Evolutionary conservation across 2,797 vertebrate species (phyloP).

Genomic region (Kryptopterus vitreolus): DNA sequence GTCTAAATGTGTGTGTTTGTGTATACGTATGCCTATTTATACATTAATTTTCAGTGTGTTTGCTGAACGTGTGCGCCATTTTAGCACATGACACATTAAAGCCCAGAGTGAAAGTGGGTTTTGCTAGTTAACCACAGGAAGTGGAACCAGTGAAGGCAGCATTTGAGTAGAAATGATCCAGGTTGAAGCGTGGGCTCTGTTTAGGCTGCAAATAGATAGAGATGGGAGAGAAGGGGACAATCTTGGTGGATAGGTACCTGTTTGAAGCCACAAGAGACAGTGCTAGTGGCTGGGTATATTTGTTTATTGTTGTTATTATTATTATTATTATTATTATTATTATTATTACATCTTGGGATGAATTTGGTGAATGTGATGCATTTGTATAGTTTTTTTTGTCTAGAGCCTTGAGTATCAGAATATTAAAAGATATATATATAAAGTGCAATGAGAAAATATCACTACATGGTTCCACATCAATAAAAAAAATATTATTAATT

Average conservation of each 20-base stretch:
- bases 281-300: too few relatives aligned
- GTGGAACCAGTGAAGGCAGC: conserved; percentile 11
- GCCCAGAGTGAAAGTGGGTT: conserved; percentile 22
- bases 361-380: neutral
- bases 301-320: too few relatives aligned
- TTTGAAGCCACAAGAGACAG: neutral
- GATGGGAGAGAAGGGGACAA: neutral
- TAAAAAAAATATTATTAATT: too few relatives aligned
- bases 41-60: conserved; percentile 30
- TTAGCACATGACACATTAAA: conserved; percentile 31
- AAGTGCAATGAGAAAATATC: too few relatives aligned
- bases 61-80: conserved; percentile 19
- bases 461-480: too few relatives aligned
- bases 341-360: neutral
- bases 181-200: neutral
- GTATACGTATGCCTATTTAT: conserved; percentile 18
- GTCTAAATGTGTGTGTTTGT: conserved; percentile 12
- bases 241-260: neutral
- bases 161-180: neutral
- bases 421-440: too few relatives aligned
- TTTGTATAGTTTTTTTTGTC: neutral
- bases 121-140: conserved; percentile 33
- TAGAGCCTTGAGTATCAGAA: too few relatives aligned
- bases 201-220: neutral
- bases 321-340: neutral